Evolutionary conservation across 2,113 vertebrate genomes (phyloP), one percentile per base, ranked within the genome.

Genomic region (Chauna torquata): DNA sequence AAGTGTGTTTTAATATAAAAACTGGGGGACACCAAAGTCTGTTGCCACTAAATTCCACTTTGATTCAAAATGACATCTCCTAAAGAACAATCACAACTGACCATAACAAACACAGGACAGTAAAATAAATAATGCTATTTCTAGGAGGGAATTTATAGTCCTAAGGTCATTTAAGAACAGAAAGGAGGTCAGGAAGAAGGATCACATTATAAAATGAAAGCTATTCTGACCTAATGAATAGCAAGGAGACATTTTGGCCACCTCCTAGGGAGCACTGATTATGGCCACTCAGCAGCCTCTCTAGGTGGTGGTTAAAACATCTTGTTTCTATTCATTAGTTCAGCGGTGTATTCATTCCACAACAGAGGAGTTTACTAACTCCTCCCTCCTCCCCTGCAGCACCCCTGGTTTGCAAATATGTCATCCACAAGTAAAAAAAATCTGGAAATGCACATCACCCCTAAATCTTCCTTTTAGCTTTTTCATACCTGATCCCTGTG

Each of bases 211-310:
- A 96, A 97, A 97, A 90, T 2, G 1, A 96, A 94, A 95, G 92
- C 97, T 86, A 94, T 97, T 97, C 90, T 92, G 96, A 93, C 91
- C 95, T 96, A 96, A 93, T 96, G 96, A 97, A 97, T 98, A 95
- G 95, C 74, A 88, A 95, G 93, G 97, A 98, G 97, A 97, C 97
- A 95, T 97, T 96, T 95, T 94, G 97, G 94, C 97, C 97, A 96
- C 95, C 96, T 96, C 97, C 97, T 96, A 95, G 91, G 94, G 97
- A 94, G 97, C 88, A 38, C 70, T 96, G 93, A 95, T 96, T 96
- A 92, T 77, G 94, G 96, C 83, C 94, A 96, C 94, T 96, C 93
- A 94, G 94, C 93, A 88, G 55, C 92, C 94, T 94, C 96, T 88
- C 95, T 92, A 87, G 96, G 91, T 96, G 93, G 94, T 86, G 79